phyloP scores from a whole-genome alignment of 2,113 vertebrate species.

The Oryzias woworae region DNA sequence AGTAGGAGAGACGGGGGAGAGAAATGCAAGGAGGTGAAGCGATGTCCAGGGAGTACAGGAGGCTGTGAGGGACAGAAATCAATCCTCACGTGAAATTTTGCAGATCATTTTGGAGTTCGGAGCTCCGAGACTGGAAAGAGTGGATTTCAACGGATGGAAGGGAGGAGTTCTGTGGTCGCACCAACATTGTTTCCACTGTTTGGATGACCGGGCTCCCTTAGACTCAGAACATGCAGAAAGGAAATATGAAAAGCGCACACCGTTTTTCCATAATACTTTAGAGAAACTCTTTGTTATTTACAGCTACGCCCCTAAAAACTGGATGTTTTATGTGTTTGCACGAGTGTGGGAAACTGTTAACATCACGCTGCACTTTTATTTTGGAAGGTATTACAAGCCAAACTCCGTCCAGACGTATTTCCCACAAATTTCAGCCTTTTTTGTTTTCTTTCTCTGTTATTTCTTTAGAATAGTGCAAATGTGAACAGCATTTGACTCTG shows the following conservation, averaged over 20 bases:
- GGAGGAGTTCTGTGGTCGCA: slow-evolving; percentile 56
- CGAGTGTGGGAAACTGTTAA: slow-evolving; percentile 8
- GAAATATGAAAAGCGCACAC: slow-evolving; percentile 18
- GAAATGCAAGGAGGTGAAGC: slow-evolving; percentile 1
- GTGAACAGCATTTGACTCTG: no score
- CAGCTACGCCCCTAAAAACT: slow-evolving; percentile 1
- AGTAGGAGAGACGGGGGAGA: slow-evolving; percentile 19
- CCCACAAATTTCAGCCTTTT: slow-evolving; percentile 1
- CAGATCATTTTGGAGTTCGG: slow-evolving; percentile 25
- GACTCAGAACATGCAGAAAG: slow-evolving; percentile 45
- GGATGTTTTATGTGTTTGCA: slow-evolving; percentile 22
- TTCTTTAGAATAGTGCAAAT: no score
- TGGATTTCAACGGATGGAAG: slow-evolving; percentile 55
- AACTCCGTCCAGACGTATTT: slow-evolving; percentile 14
- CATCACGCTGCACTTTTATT: slow-evolving; percentile 7
- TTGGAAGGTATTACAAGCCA: neutral
- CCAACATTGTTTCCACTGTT: slow-evolving; percentile 74
- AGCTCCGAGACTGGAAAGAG: slow-evolving; percentile 50
- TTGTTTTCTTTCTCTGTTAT: neutral
- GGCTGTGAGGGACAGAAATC: slow-evolving; percentile 25
- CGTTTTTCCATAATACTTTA: no score
- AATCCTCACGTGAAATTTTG: slow-evolving; percentile 9
- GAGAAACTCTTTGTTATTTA: no score
- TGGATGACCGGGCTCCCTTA: slow-evolving; percentile 67
- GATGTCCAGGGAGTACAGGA: slow-evolving; percentile 4